These are phyloP conservation scores for Chionis minor DNA, from an alignment of 2,113 vertebrate species.

Conservation along the genomic window DNA sequence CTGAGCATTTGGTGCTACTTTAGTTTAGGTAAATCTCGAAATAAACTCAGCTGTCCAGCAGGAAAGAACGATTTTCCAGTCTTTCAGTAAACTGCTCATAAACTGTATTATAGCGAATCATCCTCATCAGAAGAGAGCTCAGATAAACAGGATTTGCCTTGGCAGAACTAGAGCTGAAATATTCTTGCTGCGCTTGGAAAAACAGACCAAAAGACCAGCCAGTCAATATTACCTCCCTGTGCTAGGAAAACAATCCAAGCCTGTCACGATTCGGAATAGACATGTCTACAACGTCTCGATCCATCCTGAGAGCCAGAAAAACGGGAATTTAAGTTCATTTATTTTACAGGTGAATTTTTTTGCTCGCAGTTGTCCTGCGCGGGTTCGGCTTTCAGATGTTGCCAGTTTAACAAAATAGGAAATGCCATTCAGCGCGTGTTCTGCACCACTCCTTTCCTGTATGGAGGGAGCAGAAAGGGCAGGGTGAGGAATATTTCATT, in stretches of 20 bases:
- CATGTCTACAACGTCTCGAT: not conserved
- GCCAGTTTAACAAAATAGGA: constrained; percentile 71
- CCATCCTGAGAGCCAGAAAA: not conserved
- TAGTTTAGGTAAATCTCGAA: not conserved
- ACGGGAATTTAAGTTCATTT: not conserved
- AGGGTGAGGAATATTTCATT: constrained; percentile 64
- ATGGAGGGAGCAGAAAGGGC: constrained; percentile 44
- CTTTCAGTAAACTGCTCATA: not conserved
- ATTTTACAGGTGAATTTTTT: not conserved
- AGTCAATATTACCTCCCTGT: not conserved
- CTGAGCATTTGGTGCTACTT: not conserved
- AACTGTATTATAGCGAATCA: not conserved
- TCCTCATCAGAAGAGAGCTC: not conserved
- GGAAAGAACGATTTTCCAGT: not conserved
- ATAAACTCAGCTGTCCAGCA: not conserved
- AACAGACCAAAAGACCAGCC: constrained; percentile 6
- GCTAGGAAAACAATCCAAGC: not conserved
- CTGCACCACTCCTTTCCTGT: constrained; percentile 77
- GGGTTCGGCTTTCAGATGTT: not conserved
- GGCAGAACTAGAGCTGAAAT: constrained; percentile 40
- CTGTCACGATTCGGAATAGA: not conserved
- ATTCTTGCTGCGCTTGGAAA: constrained; percentile 6
- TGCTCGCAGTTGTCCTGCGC: not conserved
- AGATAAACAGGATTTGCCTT: constrained; percentile 29
- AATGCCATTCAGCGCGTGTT: constrained; percentile 66